These are phyloP conservation scores for Dexiosoma caninum DNA, from an alignment of 2,888 invertebrate species.

Conservation along the genomic window DNA sequence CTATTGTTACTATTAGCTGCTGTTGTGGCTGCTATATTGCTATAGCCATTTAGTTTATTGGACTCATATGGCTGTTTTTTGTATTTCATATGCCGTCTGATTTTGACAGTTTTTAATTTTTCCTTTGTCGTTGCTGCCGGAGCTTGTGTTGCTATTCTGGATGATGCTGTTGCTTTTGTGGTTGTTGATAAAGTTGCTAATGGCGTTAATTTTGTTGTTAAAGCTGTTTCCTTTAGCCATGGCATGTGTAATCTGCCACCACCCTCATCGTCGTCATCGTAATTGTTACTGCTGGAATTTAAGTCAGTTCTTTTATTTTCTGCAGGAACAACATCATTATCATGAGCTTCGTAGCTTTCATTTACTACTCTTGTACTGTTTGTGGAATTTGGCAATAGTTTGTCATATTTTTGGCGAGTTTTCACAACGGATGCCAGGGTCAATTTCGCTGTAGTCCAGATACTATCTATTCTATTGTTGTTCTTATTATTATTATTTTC, in stretches of 20 bases:
- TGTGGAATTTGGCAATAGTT: conserved; percentile 56
- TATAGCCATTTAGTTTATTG: conserved; percentile 39
- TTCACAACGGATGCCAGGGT: conserved; percentile 25
- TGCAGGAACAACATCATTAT: conserved; percentile 30
- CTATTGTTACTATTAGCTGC: conserved; percentile 15
- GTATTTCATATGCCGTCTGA: conserved; percentile 26
- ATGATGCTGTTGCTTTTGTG: conserved; percentile 36
- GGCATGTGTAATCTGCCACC: neutral
- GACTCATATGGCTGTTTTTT: conserved; percentile 54
- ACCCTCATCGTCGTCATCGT: neutral
- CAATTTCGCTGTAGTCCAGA: conserved; percentile 32
- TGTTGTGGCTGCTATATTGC: neutral
- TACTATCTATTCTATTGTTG: neutral
- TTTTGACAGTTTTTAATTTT: conserved; percentile 39
- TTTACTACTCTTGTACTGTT: conserved; percentile 51
- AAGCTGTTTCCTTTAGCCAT: conserved; percentile 15
- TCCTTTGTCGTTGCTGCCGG: conserved; percentile 4
- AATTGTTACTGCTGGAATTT: neutral
- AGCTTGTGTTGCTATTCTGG: neutral
- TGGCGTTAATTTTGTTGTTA: conserved; percentile 51
- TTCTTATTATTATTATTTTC: neutral
- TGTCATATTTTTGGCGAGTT: conserved; percentile 55
- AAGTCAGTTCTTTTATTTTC: conserved; percentile 12
- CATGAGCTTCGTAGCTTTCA: conserved; percentile 29
- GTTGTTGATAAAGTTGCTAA: conserved; percentile 53